Base-by-base conservation (phyloP, 2,113 vertebrate genomes). In the Grallaria varia region DNA sequence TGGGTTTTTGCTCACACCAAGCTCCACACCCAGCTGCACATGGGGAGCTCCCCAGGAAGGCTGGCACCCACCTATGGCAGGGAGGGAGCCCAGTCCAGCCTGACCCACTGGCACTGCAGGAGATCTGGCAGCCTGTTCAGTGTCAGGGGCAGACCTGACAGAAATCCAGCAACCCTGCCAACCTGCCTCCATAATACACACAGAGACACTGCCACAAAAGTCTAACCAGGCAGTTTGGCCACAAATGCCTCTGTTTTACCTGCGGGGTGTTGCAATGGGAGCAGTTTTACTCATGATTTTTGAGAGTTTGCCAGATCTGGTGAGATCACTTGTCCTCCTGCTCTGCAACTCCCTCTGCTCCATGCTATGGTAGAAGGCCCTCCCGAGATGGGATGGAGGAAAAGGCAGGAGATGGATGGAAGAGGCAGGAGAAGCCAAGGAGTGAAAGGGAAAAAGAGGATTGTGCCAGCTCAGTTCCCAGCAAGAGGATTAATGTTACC, bases 281-380 rank as follows among this genome's bases (percentile, higher is more conserved):
- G 75, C 3, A 24, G 63, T 55, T 88, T 84, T 62, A 59, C 50
- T 88, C 79, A 18, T 25, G 35, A 45, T 84, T 88, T 55, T 4
- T 28, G 55, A 60, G 79, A 60, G 68, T 56, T 25, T 72, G 74
- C 52, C 87, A 76, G 73, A 50, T 71, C 67, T 33, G 62, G 56
- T 49, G 56, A 40, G 39, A 67, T 6, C 17, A 47, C 8, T 0
- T 14, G 50, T 47, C 27, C 74, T 60, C 14, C 67, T 68, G 63
- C 60, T 30, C 82, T n/a, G 47, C 17, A 42, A 19, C n/a, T 8
- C 25, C 24, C 89, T 27, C 47, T 40, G 3, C 42, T 47, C 64
- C 15, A 2, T 1, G 33, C 62, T 28, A 20, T 0, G 13, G 28
- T 5, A n/a, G 23, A 55, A 52, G 78, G 12, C 33, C 47, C n/a